Base-by-base conservation (phyloP, 2,888 invertebrate genomes). In the Athalia circularis region DNA sequence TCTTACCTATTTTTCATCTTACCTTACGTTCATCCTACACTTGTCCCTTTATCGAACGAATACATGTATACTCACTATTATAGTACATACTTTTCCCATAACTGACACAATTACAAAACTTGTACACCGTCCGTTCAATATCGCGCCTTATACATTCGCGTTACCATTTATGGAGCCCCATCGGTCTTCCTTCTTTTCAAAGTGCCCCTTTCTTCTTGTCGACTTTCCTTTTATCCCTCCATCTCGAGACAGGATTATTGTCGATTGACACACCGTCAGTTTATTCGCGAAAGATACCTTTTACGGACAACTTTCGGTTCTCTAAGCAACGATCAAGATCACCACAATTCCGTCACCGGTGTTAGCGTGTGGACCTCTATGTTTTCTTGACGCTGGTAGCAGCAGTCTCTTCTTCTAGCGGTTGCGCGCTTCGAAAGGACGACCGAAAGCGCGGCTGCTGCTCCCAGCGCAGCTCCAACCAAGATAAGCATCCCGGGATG, bases 271-370 rank as follows among this genome's bases (percentile, higher is more conserved):
- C 65, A 67, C 57, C 65, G 77, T 65, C 65, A 45, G 65, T 65
- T 52, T 45, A 43, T 62, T 5, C 64, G 7, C 13, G n/a, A 50
- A 70, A 57, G 57, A 70, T 43, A 5, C 47, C 47, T 3, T 57
- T 8, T 8, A 47, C 29, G 29, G 29, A 29, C 0, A 29, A 29
- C 7, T 61, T 61, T 7, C 90, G 88, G 79, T 29, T 29, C 29
- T 91, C 92, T 91, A 92, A 91, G 90, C 92, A 81, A 80, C 83
- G 92, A 92, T 91, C 88, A 93, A 89, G 87, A 93, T 95, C 94
- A 94, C 95, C 95, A 95, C 80, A 94, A 91, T 85, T 95, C 94
- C 67, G 93, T 92, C 74, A 94, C 93, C 79, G 94, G 93, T 57
- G 92, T 91, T 82, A 92, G 85, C 82, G 91, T 91, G 84, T 90